A percentile compares a stretch with the other conserved stretches of the same genome.
Conservation (phyloP, 2,113 vertebrate genomes). For the Manacus vitellinus region DNA sequence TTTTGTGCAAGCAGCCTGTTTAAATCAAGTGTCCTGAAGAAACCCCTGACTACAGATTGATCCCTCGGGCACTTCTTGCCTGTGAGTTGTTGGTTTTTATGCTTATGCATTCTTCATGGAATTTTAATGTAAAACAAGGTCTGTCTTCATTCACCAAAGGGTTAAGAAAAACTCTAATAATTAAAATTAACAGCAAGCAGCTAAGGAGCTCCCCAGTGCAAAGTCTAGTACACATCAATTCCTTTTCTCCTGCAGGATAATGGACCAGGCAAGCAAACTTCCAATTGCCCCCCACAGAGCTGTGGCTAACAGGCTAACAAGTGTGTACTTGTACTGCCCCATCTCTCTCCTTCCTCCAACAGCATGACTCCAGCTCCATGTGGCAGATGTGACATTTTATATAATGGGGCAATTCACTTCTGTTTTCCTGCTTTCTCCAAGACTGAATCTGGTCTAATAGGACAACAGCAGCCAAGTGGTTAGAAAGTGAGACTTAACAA, state of each 20-base stretch:
- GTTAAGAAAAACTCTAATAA: slow-evolving; percentile 46
- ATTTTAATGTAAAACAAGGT: background rate
- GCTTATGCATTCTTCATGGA: background rate
- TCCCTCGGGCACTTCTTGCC: background rate
- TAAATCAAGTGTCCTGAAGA: slow-evolving; percentile 52
- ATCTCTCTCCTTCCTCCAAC: background rate
- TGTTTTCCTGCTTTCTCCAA: background rate
- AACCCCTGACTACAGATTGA: slow-evolving; percentile 28
- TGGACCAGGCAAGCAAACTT: background rate
- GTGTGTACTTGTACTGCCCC: background rate
- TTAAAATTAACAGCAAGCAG: slow-evolving; percentile 32
- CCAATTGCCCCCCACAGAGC: background rate
- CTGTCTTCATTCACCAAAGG: slow-evolving; percentile 5
- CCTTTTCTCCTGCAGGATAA: slow-evolving; percentile 2
- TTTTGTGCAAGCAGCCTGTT: slow-evolving; percentile 13
- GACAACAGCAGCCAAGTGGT: background rate
- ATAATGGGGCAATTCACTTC: background rate
- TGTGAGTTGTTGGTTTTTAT: background rate
- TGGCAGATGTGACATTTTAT: background rate
- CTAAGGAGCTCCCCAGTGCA: background rate
- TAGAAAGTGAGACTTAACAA: background rate
- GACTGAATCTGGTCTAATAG: background rate
- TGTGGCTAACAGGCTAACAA: background rate
- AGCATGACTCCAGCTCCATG: background rate
- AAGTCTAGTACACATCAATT: background rate